Evolutionary conservation across 2,113 vertebrate genomes (phyloP), one percentile per base, ranked within the genome.

Genomic region (Microcebus griseorufus): DNA sequence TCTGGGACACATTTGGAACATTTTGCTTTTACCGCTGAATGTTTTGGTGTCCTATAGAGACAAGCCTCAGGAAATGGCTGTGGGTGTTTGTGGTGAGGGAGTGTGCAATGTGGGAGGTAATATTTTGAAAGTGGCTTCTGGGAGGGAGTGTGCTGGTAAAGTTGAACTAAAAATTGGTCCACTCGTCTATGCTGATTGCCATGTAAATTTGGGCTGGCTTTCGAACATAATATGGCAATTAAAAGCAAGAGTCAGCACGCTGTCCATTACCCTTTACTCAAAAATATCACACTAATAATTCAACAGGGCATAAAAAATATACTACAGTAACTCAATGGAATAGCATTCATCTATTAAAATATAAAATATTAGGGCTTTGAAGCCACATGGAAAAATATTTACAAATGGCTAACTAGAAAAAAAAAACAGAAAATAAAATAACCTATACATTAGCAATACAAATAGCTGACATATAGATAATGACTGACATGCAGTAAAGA

Each of bases 1-100:
- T 97, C 97, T 98, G 97, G 97, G 96, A 97, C 94, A 67, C 93
- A 97, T 97, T 97, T 97, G 83, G 86, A 88, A 75, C 88, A 64
- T 89, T 97, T 93, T 97, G 83, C 92, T 96, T 96, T 94, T 90
- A 27, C 69, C 79, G 65, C 9, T 89, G 69, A 96, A 89, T 72
- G 32, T 96, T 94, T 90, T 83, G 76, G 96, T 95, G 96, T 97
- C 93, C 94, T 93, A 64, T 7, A 87, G 94, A 95, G 93, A 92
- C 87, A 95, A 97, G 92, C 53, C 87, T 95, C 93, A 92, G 97
- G 97, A 98, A 98, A 90, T 62, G 64, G 76, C 72, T 96, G 90
- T 51, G 95, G 96, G 96, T 96, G 95, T 97, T 80, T 96, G 96
- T 93, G 96, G 92, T 78, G 53, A 97, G 72, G 89, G 70, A 69